phyloP scores from a whole-genome alignment of 2,888 invertebrate species.

The Nymphalis c-album region DNA sequence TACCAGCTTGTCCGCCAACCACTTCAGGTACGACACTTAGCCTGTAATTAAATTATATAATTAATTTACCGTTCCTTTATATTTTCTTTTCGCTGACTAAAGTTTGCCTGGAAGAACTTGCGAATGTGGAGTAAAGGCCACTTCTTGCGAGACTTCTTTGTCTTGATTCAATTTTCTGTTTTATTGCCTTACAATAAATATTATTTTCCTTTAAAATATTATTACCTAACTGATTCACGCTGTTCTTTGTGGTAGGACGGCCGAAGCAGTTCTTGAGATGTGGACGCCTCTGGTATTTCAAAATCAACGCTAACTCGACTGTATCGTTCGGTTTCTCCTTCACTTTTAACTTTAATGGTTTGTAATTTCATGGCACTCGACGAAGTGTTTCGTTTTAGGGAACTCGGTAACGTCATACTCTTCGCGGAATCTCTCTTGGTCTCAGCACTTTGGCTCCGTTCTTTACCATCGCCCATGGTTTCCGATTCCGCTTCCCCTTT shows the following conservation, averaged over 20 bases:
- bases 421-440: slow-evolving; percentile 29
- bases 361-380: slow-evolving; percentile 33
- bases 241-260: slow-evolving; percentile 39
- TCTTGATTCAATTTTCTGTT: too few relatives aligned
- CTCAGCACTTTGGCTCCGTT: slow-evolving; percentile 15
- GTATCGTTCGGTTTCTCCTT: slow-evolving; percentile 28
- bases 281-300: slow-evolving; percentile 23
- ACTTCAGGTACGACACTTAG: slow-evolving; percentile 50
- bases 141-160: too few relatives aligned
- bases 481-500: slow-evolving; percentile 41
- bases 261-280: slow-evolving; percentile 45
- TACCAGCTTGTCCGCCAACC: slow-evolving; percentile 17
- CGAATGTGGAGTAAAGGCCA: too few relatives aligned
- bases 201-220: background rate
- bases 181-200: too few relatives aligned
- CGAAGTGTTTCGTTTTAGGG: slow-evolving; percentile 35
- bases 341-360: slow-evolving; percentile 27
- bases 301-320: slow-evolving; percentile 38
- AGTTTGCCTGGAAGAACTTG: too few relatives aligned
- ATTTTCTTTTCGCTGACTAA: background rate
- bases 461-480: slow-evolving; percentile 28
- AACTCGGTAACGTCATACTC: slow-evolving; percentile 36
- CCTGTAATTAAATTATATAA: slow-evolving; percentile 46
- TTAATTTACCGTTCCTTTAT: background rate
- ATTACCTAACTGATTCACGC: slow-evolving; percentile 51